phyloP scores from a whole-genome alignment of 2,797 vertebrate genomes.

The Tamandua tetradactyla region DNA sequence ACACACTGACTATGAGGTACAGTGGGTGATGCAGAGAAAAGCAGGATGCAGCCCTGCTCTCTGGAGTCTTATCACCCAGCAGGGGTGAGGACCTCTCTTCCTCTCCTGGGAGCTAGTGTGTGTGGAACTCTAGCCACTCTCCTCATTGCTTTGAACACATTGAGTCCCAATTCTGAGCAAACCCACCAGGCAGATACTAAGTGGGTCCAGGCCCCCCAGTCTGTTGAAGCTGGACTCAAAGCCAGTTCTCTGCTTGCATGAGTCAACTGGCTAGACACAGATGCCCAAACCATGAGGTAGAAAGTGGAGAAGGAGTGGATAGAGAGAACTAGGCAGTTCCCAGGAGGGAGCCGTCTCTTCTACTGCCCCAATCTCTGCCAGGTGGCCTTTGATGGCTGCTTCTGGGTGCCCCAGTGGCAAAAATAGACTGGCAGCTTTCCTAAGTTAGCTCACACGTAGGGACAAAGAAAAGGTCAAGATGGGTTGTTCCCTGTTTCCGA shows the following conservation, averaged over 20 bases:
- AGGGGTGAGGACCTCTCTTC: neutral
- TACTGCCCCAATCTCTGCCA: neutral
- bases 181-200: neutral
- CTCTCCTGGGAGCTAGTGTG: neutral
- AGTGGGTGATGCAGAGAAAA: rapidly evolving
- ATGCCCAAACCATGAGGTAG: neutral
- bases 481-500: neutral
- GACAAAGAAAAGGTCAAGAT: neutral
- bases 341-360: neutral
- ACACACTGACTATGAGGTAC: no score
- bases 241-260: neutral
- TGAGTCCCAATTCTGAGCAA: neutral
- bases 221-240: neutral
- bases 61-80: neutral
- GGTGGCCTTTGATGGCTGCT: neutral
- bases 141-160: neutral
- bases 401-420: neutral
- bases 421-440: neutral
- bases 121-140: neutral
- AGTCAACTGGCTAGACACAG: neutral
- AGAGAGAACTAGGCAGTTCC: neutral
- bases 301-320: neutral
- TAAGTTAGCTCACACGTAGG: neutral
- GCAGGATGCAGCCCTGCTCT: rapidly evolving
- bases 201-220: neutral